These are phyloP conservation scores for Hipposideros armiger DNA, from an alignment of 2,113 vertebrate genomes.

Conservation along the genomic window DNA sequence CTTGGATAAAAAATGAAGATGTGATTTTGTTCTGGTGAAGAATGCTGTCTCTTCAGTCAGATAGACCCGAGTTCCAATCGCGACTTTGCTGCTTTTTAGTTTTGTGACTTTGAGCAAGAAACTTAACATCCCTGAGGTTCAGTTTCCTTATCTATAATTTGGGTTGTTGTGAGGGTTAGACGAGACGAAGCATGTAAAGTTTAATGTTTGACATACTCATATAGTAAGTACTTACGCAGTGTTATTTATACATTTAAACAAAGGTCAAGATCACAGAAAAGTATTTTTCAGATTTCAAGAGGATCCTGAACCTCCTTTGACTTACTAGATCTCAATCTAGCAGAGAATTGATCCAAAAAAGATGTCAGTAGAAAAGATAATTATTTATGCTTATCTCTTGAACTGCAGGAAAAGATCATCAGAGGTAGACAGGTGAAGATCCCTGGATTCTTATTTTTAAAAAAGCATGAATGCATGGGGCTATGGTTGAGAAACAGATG, in stretches of 20 bases:
- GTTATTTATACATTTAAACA: conserved; percentile 9
- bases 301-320: not conserved
- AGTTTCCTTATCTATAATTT: not conserved
- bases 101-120: conserved; percentile 30
- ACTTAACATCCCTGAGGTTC: not conserved
- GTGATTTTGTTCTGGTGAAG: not conserved
- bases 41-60: not conserved
- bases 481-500: not conserved
- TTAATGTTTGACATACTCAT: not conserved
- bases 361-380: not conserved
- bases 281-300: not conserved
- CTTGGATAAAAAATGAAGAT: conserved; percentile 31
- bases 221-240: not conserved
- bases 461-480: not conserved
- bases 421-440: not conserved
- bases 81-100: not conserved
- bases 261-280: not conserved
- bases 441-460: not conserved
- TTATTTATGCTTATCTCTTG: not conserved
- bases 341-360: conserved; percentile 19
- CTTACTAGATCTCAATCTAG: not conserved
- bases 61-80: not conserved
- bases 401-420: conserved; percentile 11
- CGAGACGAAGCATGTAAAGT: not conserved
- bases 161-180: not conserved